Conservation (phyloP, 2,113 vertebrate species). For the Neodon shergylaensis region DNA sequence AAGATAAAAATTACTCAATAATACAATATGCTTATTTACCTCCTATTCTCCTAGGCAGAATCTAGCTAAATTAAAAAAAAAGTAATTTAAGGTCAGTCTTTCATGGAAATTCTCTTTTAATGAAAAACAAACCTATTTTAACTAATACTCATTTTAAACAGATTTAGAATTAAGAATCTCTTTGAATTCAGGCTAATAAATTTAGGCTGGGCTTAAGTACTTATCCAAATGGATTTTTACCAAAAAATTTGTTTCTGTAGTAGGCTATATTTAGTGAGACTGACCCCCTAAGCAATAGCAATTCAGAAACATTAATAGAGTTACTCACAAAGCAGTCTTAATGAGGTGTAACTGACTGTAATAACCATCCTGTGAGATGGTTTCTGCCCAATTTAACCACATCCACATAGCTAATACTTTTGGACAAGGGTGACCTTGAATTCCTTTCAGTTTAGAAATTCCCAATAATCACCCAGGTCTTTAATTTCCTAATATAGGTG, state of each 20-base stretch:
- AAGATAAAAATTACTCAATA: constrained; percentile 81
- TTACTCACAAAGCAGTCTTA: constrained; percentile 65
- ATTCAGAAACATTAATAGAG: constrained; percentile 44
- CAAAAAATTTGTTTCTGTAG: constrained; percentile 4
- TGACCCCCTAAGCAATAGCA: neutral
- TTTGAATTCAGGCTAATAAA: constrained; percentile 67
- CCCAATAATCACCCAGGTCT: neutral
- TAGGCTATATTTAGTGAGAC: constrained; percentile 15
- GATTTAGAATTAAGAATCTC: constrained; percentile 73
- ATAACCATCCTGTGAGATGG: constrained; percentile 63
- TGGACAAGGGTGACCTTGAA: constrained; percentile 55
- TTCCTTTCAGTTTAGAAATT: constrained; percentile 34
- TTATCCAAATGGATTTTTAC: constrained; percentile 58
- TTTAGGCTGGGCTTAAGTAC: constrained; percentile 51
- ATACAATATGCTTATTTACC: constrained; percentile 77
- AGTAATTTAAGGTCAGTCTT: constrained; percentile 77
- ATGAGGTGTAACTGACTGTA: constrained; percentile 68
- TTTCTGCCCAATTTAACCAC: constrained; percentile 66
- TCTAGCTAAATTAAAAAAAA: constrained; percentile 67
- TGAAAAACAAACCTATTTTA: constrained; percentile 73
- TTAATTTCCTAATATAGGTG: neutral
- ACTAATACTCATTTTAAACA: constrained; percentile 69
- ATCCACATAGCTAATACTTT: constrained; percentile 30
- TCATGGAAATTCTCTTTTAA: constrained; percentile 71
- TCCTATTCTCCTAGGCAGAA: constrained; percentile 52